A percentile compares a stretch with the other conserved stretches of the same genome.
Evolutionary conservation across 2,888 invertebrate genomes (phyloP).

Genomic region (Phasia obesa): DNA sequence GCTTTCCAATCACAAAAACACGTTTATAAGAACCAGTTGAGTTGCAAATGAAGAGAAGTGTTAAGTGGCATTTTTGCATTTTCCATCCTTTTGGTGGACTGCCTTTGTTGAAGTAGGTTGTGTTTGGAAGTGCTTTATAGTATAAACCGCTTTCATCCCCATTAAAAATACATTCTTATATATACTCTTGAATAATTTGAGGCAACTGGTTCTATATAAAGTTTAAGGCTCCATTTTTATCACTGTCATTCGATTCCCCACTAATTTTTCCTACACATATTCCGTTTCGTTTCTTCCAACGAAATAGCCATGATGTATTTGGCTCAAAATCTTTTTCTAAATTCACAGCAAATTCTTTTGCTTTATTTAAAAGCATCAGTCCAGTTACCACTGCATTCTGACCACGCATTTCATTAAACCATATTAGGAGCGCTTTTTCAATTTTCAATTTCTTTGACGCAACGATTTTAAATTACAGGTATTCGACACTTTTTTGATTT

Average conservation of each 20-base stretch:
- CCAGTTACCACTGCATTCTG: conserved; percentile 20
- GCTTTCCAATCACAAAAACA: conserved; percentile 42
- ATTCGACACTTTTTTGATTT: conserved; percentile 17
- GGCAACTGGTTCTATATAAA: conserved; percentile 14
- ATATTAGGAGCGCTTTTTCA: conserved; percentile 30
- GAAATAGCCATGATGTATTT: conserved; percentile 11
- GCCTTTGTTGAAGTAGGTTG: conserved; percentile 17
- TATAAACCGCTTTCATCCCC: conserved; percentile 48
- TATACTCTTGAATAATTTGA: conserved; percentile 26
- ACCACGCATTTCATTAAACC: too few species aligned
- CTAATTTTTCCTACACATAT: conserved; percentile 16
- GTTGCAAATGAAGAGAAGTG: conserved; percentile 47
- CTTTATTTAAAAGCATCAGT: conserved; percentile 36
- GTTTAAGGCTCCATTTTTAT: conserved; percentile 1
- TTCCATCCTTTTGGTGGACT: conserved; percentile 28
- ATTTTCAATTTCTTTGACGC: conserved; percentile 27
- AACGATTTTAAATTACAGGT: conserved; percentile 19
- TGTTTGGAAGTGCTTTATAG: conserved; percentile 53
- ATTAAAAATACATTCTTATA: conserved; percentile 44
- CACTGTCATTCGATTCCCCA: conserved; percentile 15
- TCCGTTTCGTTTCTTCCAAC: conserved; percentile 5
- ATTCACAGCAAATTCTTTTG: conserved; percentile 19
- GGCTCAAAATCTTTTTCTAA: conserved; percentile 30
- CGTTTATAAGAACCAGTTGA: conserved; percentile 32
- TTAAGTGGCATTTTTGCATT: conserved; percentile 37